Conservation (phyloP, 2,797 vertebrate genomes). For the Esox masquinongy region DNA sequence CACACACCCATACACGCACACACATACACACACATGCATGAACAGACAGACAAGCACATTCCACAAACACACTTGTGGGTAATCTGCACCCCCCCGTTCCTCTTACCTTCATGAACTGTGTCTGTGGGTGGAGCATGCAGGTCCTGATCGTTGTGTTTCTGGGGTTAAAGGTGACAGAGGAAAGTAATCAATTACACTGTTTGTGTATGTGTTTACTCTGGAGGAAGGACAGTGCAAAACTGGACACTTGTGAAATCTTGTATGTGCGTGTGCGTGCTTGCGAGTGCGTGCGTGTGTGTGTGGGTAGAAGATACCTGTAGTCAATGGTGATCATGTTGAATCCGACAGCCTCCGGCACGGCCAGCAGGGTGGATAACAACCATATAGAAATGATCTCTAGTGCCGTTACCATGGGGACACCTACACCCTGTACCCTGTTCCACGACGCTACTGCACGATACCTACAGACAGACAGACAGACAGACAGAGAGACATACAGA, state of each 20-base stretch:
- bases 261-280: constrained; percentile 68
- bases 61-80: not conserved
- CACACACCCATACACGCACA: no score
- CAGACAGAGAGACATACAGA: constrained; percentile 16
- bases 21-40: not conserved
- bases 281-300: constrained; percentile 86
- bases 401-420: constrained; percentile 85
- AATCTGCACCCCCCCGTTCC: constrained; percentile 3
- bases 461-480: constrained; percentile 63
- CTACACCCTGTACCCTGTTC: constrained; percentile 89
- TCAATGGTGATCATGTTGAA: constrained; percentile 82
- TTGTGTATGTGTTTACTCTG: no score
- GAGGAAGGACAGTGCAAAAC: no score
- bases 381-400: constrained; percentile 89
- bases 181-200: no score
- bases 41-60: constrained; percentile 6
- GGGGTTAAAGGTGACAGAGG: no score
- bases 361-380: constrained; percentile 85
- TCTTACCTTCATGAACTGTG: constrained; percentile 45
- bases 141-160: constrained; percentile 55
- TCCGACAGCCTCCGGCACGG: constrained; percentile 89
- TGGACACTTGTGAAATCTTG: no score
- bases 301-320: constrained; percentile 71
- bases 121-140: not conserved
- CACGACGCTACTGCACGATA: constrained; percentile 95